Evolutionary conservation across 2,888 invertebrate genomes (phyloP).

Genomic region (Tiphia femorata): DNA sequence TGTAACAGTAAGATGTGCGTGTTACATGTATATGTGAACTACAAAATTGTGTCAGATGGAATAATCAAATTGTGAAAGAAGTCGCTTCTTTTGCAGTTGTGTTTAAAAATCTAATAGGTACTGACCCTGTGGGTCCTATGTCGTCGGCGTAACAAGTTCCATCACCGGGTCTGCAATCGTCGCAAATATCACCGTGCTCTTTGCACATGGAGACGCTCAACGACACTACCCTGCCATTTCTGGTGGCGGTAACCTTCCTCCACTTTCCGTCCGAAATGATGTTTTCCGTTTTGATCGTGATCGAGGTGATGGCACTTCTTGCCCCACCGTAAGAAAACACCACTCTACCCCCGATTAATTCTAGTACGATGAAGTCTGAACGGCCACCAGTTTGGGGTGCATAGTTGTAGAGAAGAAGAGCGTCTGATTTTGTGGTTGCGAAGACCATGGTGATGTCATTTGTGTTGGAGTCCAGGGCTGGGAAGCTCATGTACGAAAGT

Average conservation of each 20-base stretch:
- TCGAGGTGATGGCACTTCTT: slow-evolving; percentile 87
- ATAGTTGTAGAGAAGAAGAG: slow-evolving; percentile 91
- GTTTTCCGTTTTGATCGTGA: slow-evolving; percentile 77
- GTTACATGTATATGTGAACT: slow-evolving; percentile 60
- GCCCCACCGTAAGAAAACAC: slow-evolving; percentile 92
- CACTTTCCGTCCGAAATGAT: slow-evolving; percentile 86
- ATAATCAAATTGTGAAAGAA: background rate
- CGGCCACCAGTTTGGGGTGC: slow-evolving; percentile 89
- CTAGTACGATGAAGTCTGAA: slow-evolving; percentile 93
- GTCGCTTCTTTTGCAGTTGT: background rate
- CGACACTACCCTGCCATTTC: slow-evolving; percentile 90
- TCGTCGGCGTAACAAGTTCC: slow-evolving; percentile 86
- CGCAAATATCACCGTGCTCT: slow-evolving; percentile 88
- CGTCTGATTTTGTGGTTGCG: slow-evolving; percentile 88
- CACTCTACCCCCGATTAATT: slow-evolving; percentile 86
- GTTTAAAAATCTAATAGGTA: slow-evolving; percentile 37
- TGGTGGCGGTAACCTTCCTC: slow-evolving; percentile 92
- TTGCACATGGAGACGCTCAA: slow-evolving; percentile 85
- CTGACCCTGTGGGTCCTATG: slow-evolving; percentile 89
- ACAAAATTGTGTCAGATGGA: background rate
- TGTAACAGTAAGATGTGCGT: slow-evolving; percentile 72
- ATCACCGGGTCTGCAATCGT: slow-evolving; percentile 89
- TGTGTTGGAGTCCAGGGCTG: slow-evolving; percentile 86
- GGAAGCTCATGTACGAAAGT: slow-evolving; percentile 90
- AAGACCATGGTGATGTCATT: slow-evolving; percentile 93